Conservation (phyloP, 1,140 invertebrate species). For the Bombus polaris region DNA sequence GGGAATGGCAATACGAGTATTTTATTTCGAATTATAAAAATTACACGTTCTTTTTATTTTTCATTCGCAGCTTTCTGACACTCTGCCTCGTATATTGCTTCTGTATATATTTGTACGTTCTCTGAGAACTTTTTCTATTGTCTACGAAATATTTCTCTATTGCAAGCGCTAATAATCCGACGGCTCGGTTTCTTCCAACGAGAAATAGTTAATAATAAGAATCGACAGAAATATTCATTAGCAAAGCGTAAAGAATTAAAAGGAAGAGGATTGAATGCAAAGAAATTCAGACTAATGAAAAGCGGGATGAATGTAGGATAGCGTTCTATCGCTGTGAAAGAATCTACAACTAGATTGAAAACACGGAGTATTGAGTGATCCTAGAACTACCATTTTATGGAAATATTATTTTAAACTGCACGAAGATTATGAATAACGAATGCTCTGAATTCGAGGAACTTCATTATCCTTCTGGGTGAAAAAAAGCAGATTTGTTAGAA, state of each 20-base stretch:
- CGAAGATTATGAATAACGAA: background rate
- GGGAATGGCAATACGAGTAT: too few relatives aligned
- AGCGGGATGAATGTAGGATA: background rate
- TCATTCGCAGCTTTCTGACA: background rate
- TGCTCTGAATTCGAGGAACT: background rate
- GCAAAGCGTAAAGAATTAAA: slow-evolving; percentile 5
- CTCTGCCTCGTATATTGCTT: too few relatives aligned
- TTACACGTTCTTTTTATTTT: background rate
- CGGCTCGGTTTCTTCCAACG: background rate
- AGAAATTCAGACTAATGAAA: slow-evolving; percentile 27
- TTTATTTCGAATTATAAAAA: background rate
- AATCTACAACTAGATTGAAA: slow-evolving; percentile 14
- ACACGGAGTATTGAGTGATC: background rate
- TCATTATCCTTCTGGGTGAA: background rate
- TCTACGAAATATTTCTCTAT: background rate
- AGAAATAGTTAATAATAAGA: background rate
- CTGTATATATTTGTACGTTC: background rate
- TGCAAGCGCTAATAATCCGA: too few relatives aligned
- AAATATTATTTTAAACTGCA: background rate
- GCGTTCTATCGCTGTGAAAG: background rate
- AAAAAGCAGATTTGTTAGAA: background rate
- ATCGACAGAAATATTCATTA: slow-evolving; percentile 5
- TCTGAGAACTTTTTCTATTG: too few relatives aligned
- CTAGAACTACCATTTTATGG: background rate
- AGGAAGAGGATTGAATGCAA: slow-evolving; percentile 11